Evolutionary conservation across 64 coral and sea anemone genomes (phyloP).

Genomic region (Anthopleura sola): DNA sequence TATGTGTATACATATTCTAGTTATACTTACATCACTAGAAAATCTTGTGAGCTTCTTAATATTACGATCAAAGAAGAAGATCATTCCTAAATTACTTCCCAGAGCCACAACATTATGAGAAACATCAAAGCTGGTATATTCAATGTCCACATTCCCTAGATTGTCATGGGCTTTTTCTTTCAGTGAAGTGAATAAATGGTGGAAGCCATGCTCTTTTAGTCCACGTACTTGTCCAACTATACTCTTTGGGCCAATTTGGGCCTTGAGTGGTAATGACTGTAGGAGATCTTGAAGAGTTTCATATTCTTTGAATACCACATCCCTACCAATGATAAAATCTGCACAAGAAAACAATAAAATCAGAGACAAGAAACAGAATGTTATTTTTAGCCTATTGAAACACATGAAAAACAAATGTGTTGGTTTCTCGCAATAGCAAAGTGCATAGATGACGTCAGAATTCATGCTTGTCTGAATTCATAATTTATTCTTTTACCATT

Average conservation of each 20-base stretch:
- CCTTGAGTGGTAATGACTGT: conserved; percentile 20
- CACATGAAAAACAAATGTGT: too few relatives aligned
- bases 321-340: conserved; percentile 87
- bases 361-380: too few relatives aligned
- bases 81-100: conserved; percentile 71
- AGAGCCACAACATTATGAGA: conserved; percentile 74
- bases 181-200: conserved; percentile 60
- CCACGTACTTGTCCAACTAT: conserved; percentile 74
- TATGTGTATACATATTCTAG: too few relatives aligned
- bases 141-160: conserved; percentile 38
- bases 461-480: too few relatives aligned
- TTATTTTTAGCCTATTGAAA: too few relatives aligned
- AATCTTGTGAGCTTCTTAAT: conserved; percentile 54
- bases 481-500: too few relatives aligned
- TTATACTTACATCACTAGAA: conserved; percentile 25
- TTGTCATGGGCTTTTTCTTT: conserved; percentile 71
- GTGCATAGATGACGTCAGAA: too few relatives aligned
- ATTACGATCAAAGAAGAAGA: conserved; percentile 69
- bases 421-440: too few relatives aligned
- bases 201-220: conserved; percentile 63
- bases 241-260: conserved; percentile 55
- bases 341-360: neutral
- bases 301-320: conserved; percentile 74
- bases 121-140: conserved; percentile 77
- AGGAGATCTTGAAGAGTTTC: conserved; percentile 50